Conservation (phyloP, 1,140 invertebrate genomes). For the Oryzaephilus surinamensis region DNA sequence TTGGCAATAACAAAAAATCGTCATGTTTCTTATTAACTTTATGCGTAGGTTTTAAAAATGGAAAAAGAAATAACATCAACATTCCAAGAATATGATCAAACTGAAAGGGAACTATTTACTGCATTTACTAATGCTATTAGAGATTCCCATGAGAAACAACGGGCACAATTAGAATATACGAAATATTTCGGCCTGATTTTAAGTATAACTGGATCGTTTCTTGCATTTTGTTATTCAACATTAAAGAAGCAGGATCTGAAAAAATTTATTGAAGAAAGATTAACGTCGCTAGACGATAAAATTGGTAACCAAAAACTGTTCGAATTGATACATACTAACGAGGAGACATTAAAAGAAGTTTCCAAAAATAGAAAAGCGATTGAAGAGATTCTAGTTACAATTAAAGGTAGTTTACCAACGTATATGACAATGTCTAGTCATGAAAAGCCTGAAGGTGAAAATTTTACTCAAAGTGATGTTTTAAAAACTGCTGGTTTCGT, state of each 20-base stretch:
- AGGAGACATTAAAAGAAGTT: too few relatives aligned
- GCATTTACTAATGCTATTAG: constrained; percentile 51
- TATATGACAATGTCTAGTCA: too few relatives aligned
- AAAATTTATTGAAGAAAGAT: constrained; percentile 25
- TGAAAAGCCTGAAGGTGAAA: too few relatives aligned
- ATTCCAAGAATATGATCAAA: constrained; percentile 35
- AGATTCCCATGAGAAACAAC: constrained; percentile 60
- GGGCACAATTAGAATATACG: constrained; percentile 55
- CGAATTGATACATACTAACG: too few relatives aligned
- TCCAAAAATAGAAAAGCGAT: too few relatives aligned
- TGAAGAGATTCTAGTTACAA: too few relatives aligned
- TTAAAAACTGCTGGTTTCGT: too few relatives aligned
- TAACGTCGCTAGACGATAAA: too few relatives aligned
- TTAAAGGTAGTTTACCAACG: too few relatives aligned
- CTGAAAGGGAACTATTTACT: constrained; percentile 53
- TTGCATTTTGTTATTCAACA: constrained; percentile 37
- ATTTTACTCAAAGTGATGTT: too few relatives aligned
- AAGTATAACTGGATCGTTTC: constrained; percentile 52
- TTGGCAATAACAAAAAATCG: constrained; percentile 10
- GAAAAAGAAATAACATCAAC: constrained; percentile 22
- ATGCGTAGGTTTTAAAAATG: constrained; percentile 24
- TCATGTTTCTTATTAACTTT: constrained; percentile 8
- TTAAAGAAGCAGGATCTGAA: constrained; percentile 30
- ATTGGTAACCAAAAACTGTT: too few relatives aligned
- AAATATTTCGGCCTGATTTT: constrained; percentile 63